Base-by-base conservation (phyloP, 2,888 invertebrate species). In the Zele albiditarsus region DNA sequence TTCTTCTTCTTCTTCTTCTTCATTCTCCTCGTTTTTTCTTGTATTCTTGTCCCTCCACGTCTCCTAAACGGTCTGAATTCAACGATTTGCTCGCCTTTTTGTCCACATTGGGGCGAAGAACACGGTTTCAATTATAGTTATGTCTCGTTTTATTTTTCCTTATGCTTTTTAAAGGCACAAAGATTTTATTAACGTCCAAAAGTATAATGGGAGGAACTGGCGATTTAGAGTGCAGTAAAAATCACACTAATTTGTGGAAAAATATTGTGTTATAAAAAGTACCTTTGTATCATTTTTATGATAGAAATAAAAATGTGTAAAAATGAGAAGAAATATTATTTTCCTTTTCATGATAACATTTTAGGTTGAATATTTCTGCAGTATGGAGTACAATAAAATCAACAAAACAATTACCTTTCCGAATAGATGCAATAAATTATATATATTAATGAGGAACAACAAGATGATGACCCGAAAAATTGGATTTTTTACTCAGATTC, bases 1-100 rank as follows among this genome's bases (percentile, higher is more conserved):
- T 42, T 46, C n/a, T 46, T 46, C n/a, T 72, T 28, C 71, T 53
- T 76, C 75, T 73, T 76, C 74, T 73, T 70, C 71, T 78, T 77
- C 79, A 74, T 73, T 49, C 57, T 75, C 75, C 53, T 38, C 57
- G 31, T 65, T 71, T 57, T 49, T 74, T 65, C 38, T 72, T 28
- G 10, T 20, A 58, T 62, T 42, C 73, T 72, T 25, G 33, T 31
- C 31, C 20, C 31, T 57, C 25, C 60, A n/a, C 67, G 31, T 42
- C 31, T 33, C 23, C 62, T 42, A 31, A 58, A 57, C 25, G 20
- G 38, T 25, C 28, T 28, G 33, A 25, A 69, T 57, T 33, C 60
- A 25, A 23, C 31, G 16, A 70, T 38, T 38, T 60, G 27, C 23
- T 69, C 57, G 68, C 31, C 20, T 69, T 69, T 69, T 69, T 69